Base-by-base conservation (phyloP, 2,797 vertebrate species). In the Antrozous pallidus region DNA sequence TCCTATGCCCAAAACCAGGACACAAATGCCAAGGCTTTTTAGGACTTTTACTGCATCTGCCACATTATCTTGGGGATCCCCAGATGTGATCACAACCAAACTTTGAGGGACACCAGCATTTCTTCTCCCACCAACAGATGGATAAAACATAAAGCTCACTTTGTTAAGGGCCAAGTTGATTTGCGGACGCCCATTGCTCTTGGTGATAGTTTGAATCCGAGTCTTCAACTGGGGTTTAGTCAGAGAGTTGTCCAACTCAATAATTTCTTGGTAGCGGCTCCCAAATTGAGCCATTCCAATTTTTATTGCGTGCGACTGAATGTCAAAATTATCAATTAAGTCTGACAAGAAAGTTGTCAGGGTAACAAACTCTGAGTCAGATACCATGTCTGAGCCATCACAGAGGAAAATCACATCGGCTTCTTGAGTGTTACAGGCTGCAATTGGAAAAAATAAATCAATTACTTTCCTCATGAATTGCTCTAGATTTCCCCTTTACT, bases 351-450 rank as follows among this genome's bases (percentile, higher is more conserved):
- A 98, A 31, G 79, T 80, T 85, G 79, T 97, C 96, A 97, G 91
- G 81, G 33, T 84, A 26, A 10, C 71, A 79, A 98, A 98, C 5
- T 97, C 70, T 5, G 81, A 56, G 51, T 95, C 16, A 40, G 85
- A 79, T 45, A 98, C 96, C 61, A 73, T 80, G 79, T 86, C 63
- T n/a, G 97, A 98, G 33, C 97, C 96, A 45, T 98, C 97, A 36
- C 96, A 96, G 61, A 98, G 96, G 88, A 98, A 98, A 78, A 98
- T 74, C 38, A 98, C 74, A 26, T 98, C 97, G 0, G 94, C 98
- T 92, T 97, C 91, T 51, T 28, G 87, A 91, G 94, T 79, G 45
- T 92, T 18, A 79, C 98, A 98, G 47, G 63, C 98, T 98, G 95
- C 69, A 94, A 95, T 36, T 38, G 56, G 86, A 75, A 75, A 85